Evolutionary conservation across 2,888 invertebrate species (phyloP), one percentile per base, ranked within the genome.

Genomic region (Lobophora halterata): DNA sequence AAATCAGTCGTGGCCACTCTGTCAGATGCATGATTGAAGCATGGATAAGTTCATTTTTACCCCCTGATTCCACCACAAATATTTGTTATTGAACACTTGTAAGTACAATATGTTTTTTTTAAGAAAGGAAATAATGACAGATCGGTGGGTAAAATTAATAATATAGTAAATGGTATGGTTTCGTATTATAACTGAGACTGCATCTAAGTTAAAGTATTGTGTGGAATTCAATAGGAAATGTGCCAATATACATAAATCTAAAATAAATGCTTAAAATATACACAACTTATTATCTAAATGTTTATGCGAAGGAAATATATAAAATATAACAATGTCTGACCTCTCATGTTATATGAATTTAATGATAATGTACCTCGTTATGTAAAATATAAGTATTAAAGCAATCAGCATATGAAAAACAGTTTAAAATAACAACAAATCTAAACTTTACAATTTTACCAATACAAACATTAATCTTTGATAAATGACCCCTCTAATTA

Each of bases 241-340:
- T 53, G 57, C 55, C 52, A 52, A 64, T 72, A 74, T 63, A 64
- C 46, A 58, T 68, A 65, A 42, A 59, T 56, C 61, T 70, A 67
- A 61, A 66, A 65, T 67, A 69, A 69, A 71, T 71, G 70, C 71
- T 72, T 71, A 65, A 59, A 70, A 68, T 74, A 66, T 73, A 73
- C 72, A 73, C 47, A 48, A 57, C 55, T 58, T 65, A 68, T 58
- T 37, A 52, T 45, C 61, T 66, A 67, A 30, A 55, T 33, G 48
- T 57, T 57, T 61, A 58, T 57, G 56, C 54, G 46, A 53, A 38
- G 54, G 52, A 57, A 60, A 62, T 60, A 60, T 59, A 61, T 58
- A 52, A 49, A 51, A 57, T 58, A 60, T 52, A 60, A 46, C 51
- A 46, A 46, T 56, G 52, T 62, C 55, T 58, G 58, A 57, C 57